Base-by-base conservation (phyloP, 2,797 vertebrate species). In the Danio albolineatus region DNA sequence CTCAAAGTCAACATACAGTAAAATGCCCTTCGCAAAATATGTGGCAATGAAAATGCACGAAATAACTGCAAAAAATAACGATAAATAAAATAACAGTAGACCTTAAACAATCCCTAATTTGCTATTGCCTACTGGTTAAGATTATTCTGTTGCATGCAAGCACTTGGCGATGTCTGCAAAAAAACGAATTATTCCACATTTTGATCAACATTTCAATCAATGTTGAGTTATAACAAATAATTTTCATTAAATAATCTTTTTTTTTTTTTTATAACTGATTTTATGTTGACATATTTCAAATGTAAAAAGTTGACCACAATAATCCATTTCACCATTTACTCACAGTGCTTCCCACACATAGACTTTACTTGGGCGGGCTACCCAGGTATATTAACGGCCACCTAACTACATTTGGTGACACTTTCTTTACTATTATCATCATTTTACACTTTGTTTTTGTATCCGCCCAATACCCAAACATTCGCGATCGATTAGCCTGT, bases 1-100 rank as follows among this genome's bases (percentile, higher is more conserved):
- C 44, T 60, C 43, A 43, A 54, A 59, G 53, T 70, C 67, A 54
- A 54, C 36, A 71, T 71, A n/a, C n/a, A n/a, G n/a, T n/a, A 13
- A 70, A 39, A 53, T 17, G 16, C 3, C 21, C 38, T 60, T 8
- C 7, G 28, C 28, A 59, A 17, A 0, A 17, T 17, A 39, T 39
- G 16, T 10, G 5, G 14, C 16, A 48, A 38, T 38, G 6, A 28
- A 38, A 51, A 38, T 69, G 28, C 36, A 17, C 38, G 1, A 9
- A 49, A 16, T 66, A 66, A 28, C 13, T 66, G 13, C 12, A 28
- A 5, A 44, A 44, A 62, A 39, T 2, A 6, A 13, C n/a, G n/a
- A 4, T 14, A 13, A 41, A n/a, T n/a, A n/a, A n/a, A n/a, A 28
- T 28, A 28, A 28, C 28, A 8, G 46, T 36, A 4, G 66, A 36